Evolutionary conservation across 2,888 invertebrate species (phyloP).

Genomic region (Eupithecia centaureata): DNA sequence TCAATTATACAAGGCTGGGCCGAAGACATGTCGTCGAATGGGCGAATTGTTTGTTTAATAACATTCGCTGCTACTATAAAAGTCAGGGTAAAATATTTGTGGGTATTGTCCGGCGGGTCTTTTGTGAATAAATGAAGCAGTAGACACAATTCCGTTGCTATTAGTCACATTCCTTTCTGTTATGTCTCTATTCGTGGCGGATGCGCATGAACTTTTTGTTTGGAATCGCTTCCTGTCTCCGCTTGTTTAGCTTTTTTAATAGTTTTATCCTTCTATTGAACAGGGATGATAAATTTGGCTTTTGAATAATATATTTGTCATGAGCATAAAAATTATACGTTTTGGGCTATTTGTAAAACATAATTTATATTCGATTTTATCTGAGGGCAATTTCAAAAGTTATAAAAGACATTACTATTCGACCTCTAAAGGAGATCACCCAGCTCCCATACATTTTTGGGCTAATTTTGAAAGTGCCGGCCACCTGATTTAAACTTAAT

Average conservation of each 20-base stretch:
- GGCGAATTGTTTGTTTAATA: constrained; percentile 84
- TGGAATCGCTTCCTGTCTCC: constrained; percentile 69
- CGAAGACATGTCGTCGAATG: constrained; percentile 76
- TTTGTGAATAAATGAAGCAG: constrained; percentile 72
- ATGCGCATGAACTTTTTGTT: constrained; percentile 73
- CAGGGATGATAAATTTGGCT: constrained; percentile 67
- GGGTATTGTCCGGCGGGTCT: constrained; percentile 66
- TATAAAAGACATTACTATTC: constrained; percentile 17
- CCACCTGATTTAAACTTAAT: too few species aligned
- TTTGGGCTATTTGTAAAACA: constrained; percentile 24
- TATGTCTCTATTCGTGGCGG: constrained; percentile 73
- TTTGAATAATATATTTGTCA: constrained; percentile 56
- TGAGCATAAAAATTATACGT: constrained; percentile 12
- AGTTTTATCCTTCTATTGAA: constrained; percentile 65
- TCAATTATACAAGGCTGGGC: constrained; percentile 78
- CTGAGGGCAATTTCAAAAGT: constrained; percentile 4
- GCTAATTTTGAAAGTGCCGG: too few species aligned
- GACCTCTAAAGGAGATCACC: too few species aligned
- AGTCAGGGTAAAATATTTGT: constrained; percentile 76
- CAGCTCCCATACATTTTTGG: too few species aligned
- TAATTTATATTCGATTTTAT: constrained; percentile 36
- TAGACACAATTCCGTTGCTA: constrained; percentile 65
- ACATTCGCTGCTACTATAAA: constrained; percentile 76
- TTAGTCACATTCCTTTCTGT: constrained; percentile 62
- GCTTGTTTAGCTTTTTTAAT: constrained; percentile 65